Conservation (phyloP, 2,797 vertebrate genomes). For the Staurois parvus region DNA sequence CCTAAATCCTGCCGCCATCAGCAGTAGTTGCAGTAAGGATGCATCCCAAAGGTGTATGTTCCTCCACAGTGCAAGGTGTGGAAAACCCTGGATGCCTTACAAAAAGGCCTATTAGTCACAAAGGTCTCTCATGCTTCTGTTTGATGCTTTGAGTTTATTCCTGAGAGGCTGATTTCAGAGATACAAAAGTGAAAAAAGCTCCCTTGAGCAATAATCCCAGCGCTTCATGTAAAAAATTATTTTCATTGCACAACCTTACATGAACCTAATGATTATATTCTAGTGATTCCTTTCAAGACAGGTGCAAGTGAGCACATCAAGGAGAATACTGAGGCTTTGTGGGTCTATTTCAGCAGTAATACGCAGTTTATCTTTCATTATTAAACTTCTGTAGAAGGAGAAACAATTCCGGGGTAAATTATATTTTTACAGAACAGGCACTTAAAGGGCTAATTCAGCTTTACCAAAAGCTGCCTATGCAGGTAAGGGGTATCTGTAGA, state of each 20-base stretch:
- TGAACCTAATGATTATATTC: slow-evolving; percentile 19
- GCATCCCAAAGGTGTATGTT: too few species aligned
- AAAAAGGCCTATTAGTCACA: background rate
- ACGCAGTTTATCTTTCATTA: background rate
- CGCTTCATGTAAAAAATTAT: slow-evolving; percentile 1
- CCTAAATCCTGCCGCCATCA: background rate
- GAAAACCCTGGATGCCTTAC: background rate
- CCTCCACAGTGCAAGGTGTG: too few species aligned
- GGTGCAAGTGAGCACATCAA: background rate
- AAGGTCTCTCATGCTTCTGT: background rate
- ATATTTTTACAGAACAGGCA: too few species aligned
- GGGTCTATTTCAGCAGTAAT: background rate
- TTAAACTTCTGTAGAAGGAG: background rate
- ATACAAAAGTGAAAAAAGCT: slow-evolving; percentile 20
- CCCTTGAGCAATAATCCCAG: background rate
- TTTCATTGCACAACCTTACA: slow-evolving; percentile 19
- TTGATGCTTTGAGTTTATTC: background rate
- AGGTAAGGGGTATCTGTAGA: too few species aligned
- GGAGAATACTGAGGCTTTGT: background rate
- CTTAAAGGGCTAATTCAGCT: too few species aligned
- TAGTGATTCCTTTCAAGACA: background rate
- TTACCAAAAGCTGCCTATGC: too few species aligned
- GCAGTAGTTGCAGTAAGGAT: too few species aligned
- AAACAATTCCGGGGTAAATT: too few species aligned
- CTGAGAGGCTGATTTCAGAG: background rate